These are phyloP conservation scores for Agelastica alni DNA, from an alignment of 2,888 invertebrate species.

Conservation along the genomic window DNA sequence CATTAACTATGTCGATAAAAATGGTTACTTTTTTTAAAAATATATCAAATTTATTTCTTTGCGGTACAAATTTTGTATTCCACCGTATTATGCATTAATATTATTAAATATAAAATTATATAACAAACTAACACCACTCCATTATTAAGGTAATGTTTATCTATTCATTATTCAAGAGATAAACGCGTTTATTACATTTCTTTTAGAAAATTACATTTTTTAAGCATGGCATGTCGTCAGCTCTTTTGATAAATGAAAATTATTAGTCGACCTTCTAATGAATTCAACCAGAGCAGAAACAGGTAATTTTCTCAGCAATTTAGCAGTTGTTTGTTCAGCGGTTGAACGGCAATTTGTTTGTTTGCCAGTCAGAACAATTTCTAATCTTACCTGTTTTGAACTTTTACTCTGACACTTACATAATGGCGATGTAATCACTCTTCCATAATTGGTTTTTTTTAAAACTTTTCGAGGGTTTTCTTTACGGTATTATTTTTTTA, in stretches of 20 bases:
- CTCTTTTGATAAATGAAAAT: conserved; percentile 50
- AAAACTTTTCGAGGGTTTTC: no score
- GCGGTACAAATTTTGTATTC: no score
- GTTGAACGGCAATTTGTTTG: conserved; percentile 24
- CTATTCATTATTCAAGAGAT: no score
- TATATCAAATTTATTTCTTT: no score
- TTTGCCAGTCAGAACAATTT: conserved; percentile 19
- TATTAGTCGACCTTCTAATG: conserved; percentile 53
- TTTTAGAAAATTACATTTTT: conserved; percentile 31
- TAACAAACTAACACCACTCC: no score
- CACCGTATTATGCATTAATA: no score
- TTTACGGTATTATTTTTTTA: no score
- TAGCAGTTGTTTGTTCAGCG: conserved; percentile 51
- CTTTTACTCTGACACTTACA: conserved; percentile 7
- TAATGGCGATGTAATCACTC: conserved; percentile 9
- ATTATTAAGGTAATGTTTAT: no score
- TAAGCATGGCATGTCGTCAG: conserved; percentile 34
- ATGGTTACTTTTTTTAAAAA: no score
- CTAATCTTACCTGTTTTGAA: conserved; percentile 21
- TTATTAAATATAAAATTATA: no score
- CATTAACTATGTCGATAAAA: no score
- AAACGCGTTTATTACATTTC: neutral
- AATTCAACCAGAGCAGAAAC: conserved; percentile 50
- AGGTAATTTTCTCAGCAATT: conserved; percentile 56
- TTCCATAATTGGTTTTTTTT: no score